Percentiles rank a stretch among this genome's conserved stretches.
phyloP scores from a whole-genome alignment of 2,113 vertebrate species.

The Diadophis punctatus region DNA sequence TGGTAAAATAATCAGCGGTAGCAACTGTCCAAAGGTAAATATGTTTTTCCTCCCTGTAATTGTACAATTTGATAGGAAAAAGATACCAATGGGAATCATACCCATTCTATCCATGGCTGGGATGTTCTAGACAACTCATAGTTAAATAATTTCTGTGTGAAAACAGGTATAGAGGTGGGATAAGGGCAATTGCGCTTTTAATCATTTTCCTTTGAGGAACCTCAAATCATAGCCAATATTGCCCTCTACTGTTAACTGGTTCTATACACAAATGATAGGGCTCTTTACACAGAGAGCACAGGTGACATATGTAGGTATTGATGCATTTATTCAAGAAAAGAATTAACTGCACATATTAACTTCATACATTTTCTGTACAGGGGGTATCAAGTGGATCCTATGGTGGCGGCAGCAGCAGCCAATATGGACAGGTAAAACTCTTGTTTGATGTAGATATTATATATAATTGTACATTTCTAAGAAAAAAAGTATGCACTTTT shows the following conservation, averaged over 20 bases:
- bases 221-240: neutral
- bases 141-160: neutral
- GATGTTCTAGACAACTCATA: neutral
- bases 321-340: neutral
- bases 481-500: neutral
- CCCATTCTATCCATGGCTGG: neutral
- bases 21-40: neutral
- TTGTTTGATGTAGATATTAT: neutral
- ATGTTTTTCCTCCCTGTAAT: neutral
- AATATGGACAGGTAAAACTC: slow-evolving; percentile 7
- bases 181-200: neutral
- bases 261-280: neutral
- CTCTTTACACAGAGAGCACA: neutral
- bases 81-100: neutral
- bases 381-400: slow-evolving; percentile 7
- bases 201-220: neutral
- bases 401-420: neutral
- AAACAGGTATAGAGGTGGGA: neutral
- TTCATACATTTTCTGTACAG: neutral
- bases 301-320: neutral
- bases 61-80: neutral
- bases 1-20: neutral
- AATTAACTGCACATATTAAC: neutral
- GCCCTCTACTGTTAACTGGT: neutral
- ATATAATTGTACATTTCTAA: neutral